Evolutionary conservation across 2,888 invertebrate species (phyloP).

Genomic region (Ophion obscuratus): DNA sequence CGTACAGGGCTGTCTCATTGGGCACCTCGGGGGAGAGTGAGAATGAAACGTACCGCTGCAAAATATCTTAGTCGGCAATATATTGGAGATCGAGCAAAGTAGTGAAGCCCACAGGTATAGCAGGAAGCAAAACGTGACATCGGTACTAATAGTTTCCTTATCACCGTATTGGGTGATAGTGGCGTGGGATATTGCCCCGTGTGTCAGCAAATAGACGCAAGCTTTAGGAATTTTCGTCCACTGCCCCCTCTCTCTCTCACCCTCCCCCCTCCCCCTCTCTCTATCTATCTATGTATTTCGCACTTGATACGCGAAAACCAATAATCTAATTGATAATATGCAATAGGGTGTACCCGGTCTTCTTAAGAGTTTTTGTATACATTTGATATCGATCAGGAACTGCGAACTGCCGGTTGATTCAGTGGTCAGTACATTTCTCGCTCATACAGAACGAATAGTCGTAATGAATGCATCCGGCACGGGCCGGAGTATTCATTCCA

Average conservation of each 20-base stretch:
- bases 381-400: no score
- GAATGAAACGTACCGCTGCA: no score
- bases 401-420: no score
- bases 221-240: constrained; percentile 37
- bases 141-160: constrained; percentile 75
- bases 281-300: neutral
- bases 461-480: no score
- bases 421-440: no score
- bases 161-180: constrained; percentile 52
- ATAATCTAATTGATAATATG: neutral
- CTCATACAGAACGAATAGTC: no score
- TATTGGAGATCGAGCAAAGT: neutral
- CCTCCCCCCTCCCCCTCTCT: neutral
- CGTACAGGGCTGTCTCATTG: no score
- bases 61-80: no score
- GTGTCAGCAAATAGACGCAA: constrained; percentile 58
- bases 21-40: no score
- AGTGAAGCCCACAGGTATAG: neutral
- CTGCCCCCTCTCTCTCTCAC: constrained; percentile 24
- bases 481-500: no score
- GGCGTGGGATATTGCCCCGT: constrained; percentile 25
- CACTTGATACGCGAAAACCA: neutral
- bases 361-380: no score
- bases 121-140: constrained; percentile 72
- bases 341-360: neutral